Evolutionary conservation across 1,140 invertebrate genomes (phyloP), one percentile per base, ranked within the genome.

Genomic region (Aporrectodea caliginosa): DNA sequence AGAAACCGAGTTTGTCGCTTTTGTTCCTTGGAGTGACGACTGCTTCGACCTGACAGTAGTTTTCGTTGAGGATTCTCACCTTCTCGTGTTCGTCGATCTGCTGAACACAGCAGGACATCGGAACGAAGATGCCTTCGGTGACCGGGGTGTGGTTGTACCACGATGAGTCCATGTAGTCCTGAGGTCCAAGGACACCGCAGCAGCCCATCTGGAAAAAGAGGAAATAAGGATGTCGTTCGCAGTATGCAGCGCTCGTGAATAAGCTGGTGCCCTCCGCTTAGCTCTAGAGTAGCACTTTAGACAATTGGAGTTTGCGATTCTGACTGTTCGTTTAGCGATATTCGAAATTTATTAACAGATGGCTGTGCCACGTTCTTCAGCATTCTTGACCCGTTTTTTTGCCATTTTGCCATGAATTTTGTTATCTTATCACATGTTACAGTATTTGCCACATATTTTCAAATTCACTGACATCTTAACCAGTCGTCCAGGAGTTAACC

Each of bases 61-160:
- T 35, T 22, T 58, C 6, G 22, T 58, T 58, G 6, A 58, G 43
- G 22, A 58, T 58, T 58, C 22, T 22, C 33, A 27, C n/a, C n/a
- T 58, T 76, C n/a, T 76, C 43, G 34, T 32, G 34, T 58, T 1
- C 16, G 35, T 76, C 43, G 1, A 34, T 27, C 29, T n/a, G 27
- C 22, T 76, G 75, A 27, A 76, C 72, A 32, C 79, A 79, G 68
- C 79, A 79, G 27, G 79, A 75, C n/a, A 33, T 12, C 1, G 79
- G 79, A 0, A 79, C 79, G n/a, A 69, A 79, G 1, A 69, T 16
- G 22, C 79, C 79, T 1, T 33, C 31, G 1, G 32, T 69, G 16
- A 29, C 35, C 35, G 33, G 70, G 27, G 35, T 75, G 35, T 79
- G 35, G 73, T 75, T 75, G 30, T 58, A 76, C 79, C 79, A 79